Evolutionary conservation across 2,888 invertebrate genomes (phyloP), one percentile per base, ranked within the genome.

Genomic region (Drymonia ruficornis): DNA sequence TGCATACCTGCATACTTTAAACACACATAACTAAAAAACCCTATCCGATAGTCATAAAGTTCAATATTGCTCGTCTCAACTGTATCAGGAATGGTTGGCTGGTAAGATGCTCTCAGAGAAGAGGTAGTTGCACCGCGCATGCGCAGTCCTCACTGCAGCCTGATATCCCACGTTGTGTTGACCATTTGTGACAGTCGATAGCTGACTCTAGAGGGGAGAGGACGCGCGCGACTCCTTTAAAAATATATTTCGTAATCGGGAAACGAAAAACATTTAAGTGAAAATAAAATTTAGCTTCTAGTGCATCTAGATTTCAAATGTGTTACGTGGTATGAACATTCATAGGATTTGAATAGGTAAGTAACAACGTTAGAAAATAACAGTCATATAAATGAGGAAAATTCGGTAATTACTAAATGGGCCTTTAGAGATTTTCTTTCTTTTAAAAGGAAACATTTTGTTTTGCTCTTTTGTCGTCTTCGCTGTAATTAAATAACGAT

Each of bases 71-170:
- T 46, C 67, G 58, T 61, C 52, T 47, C 38, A 53, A 43, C 47
- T 49, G 59, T 56, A 67, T 53, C 11, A 50, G 53, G 50, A 67
- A 60, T 59, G 74, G 65, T 70, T 63, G 49, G 61, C 61, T 58
- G 65, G 65, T 64, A 76, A 76, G 78, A 80, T 79, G 81, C 65
- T 81, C 65, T 61, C 61, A 78, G 77, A 79, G 73, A 70, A 77
- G 77, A 76, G 81, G 71, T 82, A 80, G 81, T 84, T 86, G 86
- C 83, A 84, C 61, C 53, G 74, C 89, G 91, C 91, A 84, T 83
- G 91, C 91, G 91, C 70, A 56, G 57, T 74, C 51, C 57, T 62
- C 78, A 83, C 80, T 91, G 91, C 91, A 91, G 90, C 84, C 84
- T 78, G 78, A 78, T 77, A 76, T 78, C 60, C 67, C 78, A 80